Evolutionary conservation across 1,140 invertebrate genomes (phyloP).

Genomic region (Cataglyphis hispanica): DNA sequence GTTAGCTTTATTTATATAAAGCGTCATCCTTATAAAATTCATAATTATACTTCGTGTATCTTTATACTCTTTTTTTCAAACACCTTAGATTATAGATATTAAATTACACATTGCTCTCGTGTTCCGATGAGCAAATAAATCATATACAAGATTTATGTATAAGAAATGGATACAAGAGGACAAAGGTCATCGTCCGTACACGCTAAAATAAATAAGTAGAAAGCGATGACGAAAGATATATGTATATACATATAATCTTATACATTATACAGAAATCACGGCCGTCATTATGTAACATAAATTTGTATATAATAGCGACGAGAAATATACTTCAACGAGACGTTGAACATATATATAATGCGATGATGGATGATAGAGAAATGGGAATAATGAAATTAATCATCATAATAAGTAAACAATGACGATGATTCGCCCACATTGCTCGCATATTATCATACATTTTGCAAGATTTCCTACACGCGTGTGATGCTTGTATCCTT

Average conservation of each 20-base stretch:
- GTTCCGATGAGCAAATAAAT: constrained; percentile 50
- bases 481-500: background rate
- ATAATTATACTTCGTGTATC: background rate
- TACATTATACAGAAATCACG: background rate
- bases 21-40: background rate
- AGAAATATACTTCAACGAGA: background rate
- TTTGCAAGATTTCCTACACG: background rate
- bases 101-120: constrained; percentile 1
- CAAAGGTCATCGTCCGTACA: background rate
- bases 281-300: background rate
- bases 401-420: constrained; percentile 22
- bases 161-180: background rate
- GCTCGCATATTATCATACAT: constrained; percentile 42
- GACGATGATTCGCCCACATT: background rate
- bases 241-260: background rate
- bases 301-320: background rate
- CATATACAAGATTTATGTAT: background rate
- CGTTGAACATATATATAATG: background rate
- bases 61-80: constrained; percentile 50
- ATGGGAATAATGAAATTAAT: constrained; percentile 2
- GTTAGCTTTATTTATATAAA: constrained; percentile 22
- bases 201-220: background rate
- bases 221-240: background rate
- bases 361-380: background rate
- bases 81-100: constrained; percentile 37